These are phyloP conservation scores for Oryctes rhinoceros DNA, from an alignment of 1,140 invertebrate species.

Conservation along the genomic window DNA sequence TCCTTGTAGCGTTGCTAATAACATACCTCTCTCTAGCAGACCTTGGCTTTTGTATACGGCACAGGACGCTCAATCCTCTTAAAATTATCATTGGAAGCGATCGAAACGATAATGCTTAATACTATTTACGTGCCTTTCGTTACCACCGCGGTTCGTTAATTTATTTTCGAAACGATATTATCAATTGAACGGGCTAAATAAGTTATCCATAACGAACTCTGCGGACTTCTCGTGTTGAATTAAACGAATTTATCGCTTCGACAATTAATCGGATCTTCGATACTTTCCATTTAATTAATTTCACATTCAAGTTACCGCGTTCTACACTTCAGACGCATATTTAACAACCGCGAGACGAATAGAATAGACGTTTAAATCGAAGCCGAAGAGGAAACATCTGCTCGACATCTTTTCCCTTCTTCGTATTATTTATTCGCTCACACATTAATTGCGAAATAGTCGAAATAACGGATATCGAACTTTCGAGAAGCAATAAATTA, in stretches of 20 bases:
- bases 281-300: conserved; percentile 16
- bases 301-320: neutral
- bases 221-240: neutral
- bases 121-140: too few relatives aligned
- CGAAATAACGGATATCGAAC: neutral
- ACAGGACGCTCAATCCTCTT: too few relatives aligned
- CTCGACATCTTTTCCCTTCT: neutral
- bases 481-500: conserved; percentile 7
- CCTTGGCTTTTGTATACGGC: too few relatives aligned
- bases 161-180: too few relatives aligned
- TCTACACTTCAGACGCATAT: neutral
- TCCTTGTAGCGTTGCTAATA: too few relatives aligned
- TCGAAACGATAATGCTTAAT: too few relatives aligned
- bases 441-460: neutral
- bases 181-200: neutral
- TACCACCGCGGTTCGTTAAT: too few relatives aligned
- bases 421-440: neutral
- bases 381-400: too few relatives aligned
- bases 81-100: too few relatives aligned
- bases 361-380: too few relatives aligned
- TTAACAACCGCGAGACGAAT: neutral
- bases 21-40: too few relatives aligned
- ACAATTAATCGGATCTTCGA: conserved; percentile 13
- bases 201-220: neutral
- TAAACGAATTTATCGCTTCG: neutral